A percentile compares a stretch with the other conserved stretches of the same genome.
Conservation (phyloP, 2,888 invertebrate genomes). For the Drosophila neonasuta region DNA sequence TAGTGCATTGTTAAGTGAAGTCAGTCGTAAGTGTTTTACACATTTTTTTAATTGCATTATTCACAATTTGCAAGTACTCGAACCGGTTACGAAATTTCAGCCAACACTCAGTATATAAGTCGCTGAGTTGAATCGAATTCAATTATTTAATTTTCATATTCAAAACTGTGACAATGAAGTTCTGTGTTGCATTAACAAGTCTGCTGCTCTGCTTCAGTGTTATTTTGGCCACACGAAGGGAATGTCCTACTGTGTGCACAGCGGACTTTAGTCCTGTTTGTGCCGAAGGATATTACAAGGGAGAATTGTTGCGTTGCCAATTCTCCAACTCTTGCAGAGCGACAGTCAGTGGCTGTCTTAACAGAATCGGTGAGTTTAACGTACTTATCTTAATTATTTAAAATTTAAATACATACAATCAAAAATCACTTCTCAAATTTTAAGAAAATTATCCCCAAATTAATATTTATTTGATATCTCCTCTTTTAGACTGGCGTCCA, state of each 20-base stretch:
- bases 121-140: neutral
- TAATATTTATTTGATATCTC: too few relatives aligned
- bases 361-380: constrained; percentile 9
- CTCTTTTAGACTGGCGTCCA: too few relatives aligned
- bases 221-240: neutral
- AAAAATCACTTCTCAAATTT: too few relatives aligned
- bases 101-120: neutral
- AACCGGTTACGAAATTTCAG: neutral
- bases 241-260: neutral
- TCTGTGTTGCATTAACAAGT: neutral
- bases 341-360: neutral
- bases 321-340: neutral
- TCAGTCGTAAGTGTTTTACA: neutral
- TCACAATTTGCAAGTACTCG: neutral
- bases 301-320: neutral
- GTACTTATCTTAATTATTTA: neutral
- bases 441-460: too few relatives aligned
- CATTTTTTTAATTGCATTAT: neutral
- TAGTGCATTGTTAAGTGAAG: neutral
- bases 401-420: too few relatives aligned
- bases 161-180: constrained; percentile 1
- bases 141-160: neutral
- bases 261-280: neutral
- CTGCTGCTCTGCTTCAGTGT: neutral
- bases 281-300: neutral